Percentiles rank a stretch among this genome's conserved stretches.
phyloP scores from a whole-genome alignment of 2,113 vertebrate genomes.

The Siphamia tubifer region DNA sequence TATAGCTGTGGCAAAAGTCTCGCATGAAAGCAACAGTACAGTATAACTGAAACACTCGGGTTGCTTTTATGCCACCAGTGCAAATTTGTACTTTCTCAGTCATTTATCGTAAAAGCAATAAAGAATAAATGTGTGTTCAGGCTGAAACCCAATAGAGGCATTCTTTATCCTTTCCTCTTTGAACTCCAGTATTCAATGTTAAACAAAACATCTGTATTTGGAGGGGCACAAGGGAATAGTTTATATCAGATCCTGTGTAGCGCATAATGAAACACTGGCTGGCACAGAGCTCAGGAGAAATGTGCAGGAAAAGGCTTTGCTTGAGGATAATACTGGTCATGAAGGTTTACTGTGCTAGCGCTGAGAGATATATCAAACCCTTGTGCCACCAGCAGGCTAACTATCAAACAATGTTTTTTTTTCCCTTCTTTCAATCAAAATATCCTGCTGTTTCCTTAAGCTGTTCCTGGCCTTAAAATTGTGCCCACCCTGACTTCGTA shows the following conservation, averaged over 20 bases:
- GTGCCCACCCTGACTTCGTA: slow-evolving; percentile 23
- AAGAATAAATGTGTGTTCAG: neutral
- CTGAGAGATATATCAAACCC: slow-evolving; percentile 59
- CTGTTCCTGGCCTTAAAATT: slow-evolving; percentile 42
- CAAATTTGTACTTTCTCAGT: slow-evolving; percentile 4
- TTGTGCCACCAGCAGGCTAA: slow-evolving; percentile 28
- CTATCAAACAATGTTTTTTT: slow-evolving; percentile 51
- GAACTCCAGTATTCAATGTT: neutral
- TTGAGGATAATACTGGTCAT: slow-evolving; percentile 52
- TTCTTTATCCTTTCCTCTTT: neutral
- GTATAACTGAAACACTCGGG: neutral
- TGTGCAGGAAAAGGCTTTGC: slow-evolving; percentile 59
- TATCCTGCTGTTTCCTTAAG: slow-evolving; percentile 40
- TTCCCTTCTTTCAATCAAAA: slow-evolving; percentile 5
- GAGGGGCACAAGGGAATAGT: slow-evolving; percentile 11
- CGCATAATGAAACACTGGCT: slow-evolving; percentile 9
- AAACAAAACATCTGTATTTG: slow-evolving; percentile 31
- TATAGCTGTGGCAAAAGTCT: neutral
- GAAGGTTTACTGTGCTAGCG: slow-evolving; percentile 42
- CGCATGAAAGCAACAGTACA: neutral
- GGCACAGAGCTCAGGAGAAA: slow-evolving; percentile 24
- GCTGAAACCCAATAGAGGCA: neutral
- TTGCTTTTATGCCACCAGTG: neutral
- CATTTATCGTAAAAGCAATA: slow-evolving; percentile 4
- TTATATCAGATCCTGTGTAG: slow-evolving; percentile 33